Evolutionary conservation across 2,888 invertebrate species (phyloP), one percentile per base, ranked within the genome.

Genomic region (Rambutsinella grinnellia): DNA sequence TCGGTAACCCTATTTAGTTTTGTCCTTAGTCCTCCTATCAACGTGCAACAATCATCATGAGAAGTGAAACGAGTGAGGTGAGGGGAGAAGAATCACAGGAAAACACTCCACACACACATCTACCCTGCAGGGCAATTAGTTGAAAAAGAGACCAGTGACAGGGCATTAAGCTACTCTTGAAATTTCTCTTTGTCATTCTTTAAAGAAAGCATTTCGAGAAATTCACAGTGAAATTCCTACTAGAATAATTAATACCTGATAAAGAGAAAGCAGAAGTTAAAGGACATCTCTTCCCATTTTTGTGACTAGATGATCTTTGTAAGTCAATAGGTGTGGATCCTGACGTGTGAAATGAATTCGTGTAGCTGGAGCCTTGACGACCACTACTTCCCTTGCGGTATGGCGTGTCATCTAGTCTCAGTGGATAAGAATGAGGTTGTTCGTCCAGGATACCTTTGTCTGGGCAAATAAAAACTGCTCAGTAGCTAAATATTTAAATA

Each of bases 401-500:
- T 56, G 81, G 67, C 71, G 80, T 65, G 54, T 81, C 81, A 56
- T 72, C 82, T 67, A 67, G 86, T 86, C 82, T 87, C 15, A 90
- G 85, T 2, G 86, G 86, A 82, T 89, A 90, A 88, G 89, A 89
- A 61, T 88, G 88, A 19, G 89, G 87, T 71, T 88, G 87, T 85
- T 89, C 89, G 83, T 89, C 88, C 72, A 89, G 85, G 72, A 88
- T 85, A 23, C 85, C 85, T n/a, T 86, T 85, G 79, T 88, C 89
- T 89, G 85, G 36, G 23, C 17, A 67, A 61, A 65, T 28, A 75
- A 46, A n/a, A n/a, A n/a, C n/a, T n/a, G n/a, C n/a, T n/a, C n/a
- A 44, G 13, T 13, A 13, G 44, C 44, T 10, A 49, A 49, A 17
- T 49, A 49, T 49, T 49, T 15, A 49, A 6, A 17, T 10, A 49